Evolutionary conservation across 1,140 invertebrate genomes (phyloP).

Genomic region (Drosophila baimaii): DNA sequence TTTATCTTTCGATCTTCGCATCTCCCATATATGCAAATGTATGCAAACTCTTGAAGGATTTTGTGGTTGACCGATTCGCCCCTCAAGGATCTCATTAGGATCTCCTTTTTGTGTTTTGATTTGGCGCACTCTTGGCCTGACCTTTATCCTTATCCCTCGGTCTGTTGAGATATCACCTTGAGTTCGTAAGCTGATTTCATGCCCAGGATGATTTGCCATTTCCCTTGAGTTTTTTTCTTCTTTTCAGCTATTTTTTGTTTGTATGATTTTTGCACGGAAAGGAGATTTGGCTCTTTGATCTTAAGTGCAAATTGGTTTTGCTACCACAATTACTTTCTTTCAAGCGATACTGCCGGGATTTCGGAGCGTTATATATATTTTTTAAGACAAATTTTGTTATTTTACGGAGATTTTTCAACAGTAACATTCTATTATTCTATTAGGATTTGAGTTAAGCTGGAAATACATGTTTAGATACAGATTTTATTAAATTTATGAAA

Average conservation of each 20-base stretch:
- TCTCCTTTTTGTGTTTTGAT: constrained; percentile 57
- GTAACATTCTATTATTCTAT: not conserved
- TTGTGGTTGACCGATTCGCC: constrained; percentile 64
- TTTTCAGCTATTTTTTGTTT: constrained; percentile 24
- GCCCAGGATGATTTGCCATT: constrained; percentile 70
- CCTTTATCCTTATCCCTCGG: constrained; percentile 34
- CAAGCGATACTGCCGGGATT: not conserved
- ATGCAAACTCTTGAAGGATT: constrained; percentile 27
- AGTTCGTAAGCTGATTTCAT: constrained; percentile 78
- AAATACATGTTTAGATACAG: not conserved
- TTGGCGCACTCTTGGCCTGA: constrained; percentile 63
- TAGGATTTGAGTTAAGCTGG: not conserved
- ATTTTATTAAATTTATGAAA: not conserved
- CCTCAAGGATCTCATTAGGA: constrained; percentile 60
- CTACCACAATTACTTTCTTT: constrained; percentile 24
- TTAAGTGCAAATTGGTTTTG: constrained; percentile 70
- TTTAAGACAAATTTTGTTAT: not conserved
- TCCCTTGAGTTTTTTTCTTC: constrained; percentile 39
- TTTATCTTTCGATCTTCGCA: constrained; percentile 28
- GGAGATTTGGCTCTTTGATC: constrained; percentile 49
- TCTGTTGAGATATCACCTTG: constrained; percentile 65
- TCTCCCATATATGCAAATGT: constrained; percentile 63
- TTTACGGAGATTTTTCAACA: not conserved
- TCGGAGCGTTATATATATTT: not conserved
- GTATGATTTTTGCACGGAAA: constrained; percentile 29